Percentiles rank a stretch among this genome's conserved stretches.
These are phyloP conservation scores for Sebastes vulpes DNA, from an alignment of 2,797 vertebrate genomes.

Conservation along the genomic window DNA sequence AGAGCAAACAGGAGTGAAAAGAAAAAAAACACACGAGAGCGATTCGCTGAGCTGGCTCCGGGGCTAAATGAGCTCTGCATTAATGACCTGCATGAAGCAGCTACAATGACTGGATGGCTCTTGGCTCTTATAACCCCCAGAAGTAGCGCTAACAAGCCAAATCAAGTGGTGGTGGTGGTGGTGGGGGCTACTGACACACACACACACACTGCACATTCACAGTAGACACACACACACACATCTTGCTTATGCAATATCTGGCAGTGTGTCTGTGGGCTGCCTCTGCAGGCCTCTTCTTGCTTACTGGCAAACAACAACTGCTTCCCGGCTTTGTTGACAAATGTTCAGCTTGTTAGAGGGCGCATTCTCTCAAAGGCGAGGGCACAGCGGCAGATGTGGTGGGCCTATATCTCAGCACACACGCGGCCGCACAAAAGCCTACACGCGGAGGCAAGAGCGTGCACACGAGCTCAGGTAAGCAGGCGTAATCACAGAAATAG, in stretches of 20 bases:
- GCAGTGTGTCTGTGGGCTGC: conserved; percentile 24
- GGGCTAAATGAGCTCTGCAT: conserved; percentile 53
- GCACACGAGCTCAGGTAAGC: neutral
- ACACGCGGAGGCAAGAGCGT: neutral
- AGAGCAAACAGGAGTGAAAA: conserved; percentile 19
- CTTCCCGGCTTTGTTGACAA: conserved; percentile 54
- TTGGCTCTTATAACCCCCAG: conserved; percentile 55
- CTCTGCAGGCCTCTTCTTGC: conserved; percentile 37
- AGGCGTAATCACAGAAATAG: neutral
- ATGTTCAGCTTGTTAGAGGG: conserved; percentile 52
- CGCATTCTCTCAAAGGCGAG: conserved; percentile 4
- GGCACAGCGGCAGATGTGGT: conserved; percentile 22
- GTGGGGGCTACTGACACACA: conserved; percentile 26
- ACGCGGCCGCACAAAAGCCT: neutral
- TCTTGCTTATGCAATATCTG: conserved; percentile 33
- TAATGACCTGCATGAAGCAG: conserved; percentile 48
- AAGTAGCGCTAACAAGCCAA: conserved; percentile 69
- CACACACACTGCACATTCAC: neutral
- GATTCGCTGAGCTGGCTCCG: conserved; percentile 22
- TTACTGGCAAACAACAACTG: conserved; percentile 59
- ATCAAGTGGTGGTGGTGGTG: conserved; percentile 60
- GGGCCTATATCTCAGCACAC: neutral
- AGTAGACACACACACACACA: conserved; percentile 4
- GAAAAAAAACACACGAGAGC: neutral
- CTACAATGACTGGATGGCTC: conserved; percentile 48